Conservation (phyloP, 2,113 vertebrate species). For the Pygoscelis antarcticus region DNA sequence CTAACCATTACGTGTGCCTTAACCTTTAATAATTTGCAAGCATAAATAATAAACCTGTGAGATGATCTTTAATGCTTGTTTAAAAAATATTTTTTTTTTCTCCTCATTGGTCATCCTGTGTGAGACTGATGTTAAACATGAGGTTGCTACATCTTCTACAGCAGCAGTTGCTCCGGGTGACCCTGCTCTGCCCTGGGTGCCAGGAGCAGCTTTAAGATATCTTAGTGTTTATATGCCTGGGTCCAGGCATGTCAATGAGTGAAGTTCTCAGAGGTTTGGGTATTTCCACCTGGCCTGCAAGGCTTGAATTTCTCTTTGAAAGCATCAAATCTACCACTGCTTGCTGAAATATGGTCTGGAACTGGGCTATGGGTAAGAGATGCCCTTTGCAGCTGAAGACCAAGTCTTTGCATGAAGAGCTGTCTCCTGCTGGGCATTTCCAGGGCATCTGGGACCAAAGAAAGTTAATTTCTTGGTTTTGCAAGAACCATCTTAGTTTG, state of each 20-base stretch:
- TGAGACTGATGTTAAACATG: background rate
- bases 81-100: fast-evolving
- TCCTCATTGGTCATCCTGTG: background rate
- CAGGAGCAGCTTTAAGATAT: background rate
- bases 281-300: background rate
- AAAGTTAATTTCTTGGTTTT: background rate
- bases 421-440: background rate
- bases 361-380: background rate
- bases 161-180: background rate
- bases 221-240: background rate
- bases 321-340: background rate
- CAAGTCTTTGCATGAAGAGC: background rate
- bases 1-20: background rate
- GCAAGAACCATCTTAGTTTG: background rate
- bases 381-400: background rate
- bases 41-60: background rate
- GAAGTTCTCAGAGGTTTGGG: background rate
- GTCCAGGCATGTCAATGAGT: background rate
- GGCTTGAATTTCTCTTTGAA: background rate
- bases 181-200: background rate
- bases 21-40: background rate
- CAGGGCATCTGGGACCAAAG: background rate
- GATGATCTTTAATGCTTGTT: background rate
- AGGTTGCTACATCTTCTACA: background rate
- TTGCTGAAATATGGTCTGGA: background rate